phyloP scores from a whole-genome alignment of 2,888 invertebrate genomes.

The Julus scanicus region DNA sequence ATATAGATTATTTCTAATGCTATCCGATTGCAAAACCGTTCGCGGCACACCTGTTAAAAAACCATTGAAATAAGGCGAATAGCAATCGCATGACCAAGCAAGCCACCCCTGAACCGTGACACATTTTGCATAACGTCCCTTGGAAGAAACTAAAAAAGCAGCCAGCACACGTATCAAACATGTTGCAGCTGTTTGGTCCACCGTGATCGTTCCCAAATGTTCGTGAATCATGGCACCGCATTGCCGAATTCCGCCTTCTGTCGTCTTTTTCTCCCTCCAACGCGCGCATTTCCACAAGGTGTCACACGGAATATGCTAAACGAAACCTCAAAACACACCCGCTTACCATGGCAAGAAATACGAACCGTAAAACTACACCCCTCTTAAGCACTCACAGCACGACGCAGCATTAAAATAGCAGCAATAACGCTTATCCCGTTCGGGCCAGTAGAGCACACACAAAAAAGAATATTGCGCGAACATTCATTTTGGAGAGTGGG shows the following conservation, averaged over 20 bases:
- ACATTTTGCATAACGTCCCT: too few relatives aligned
- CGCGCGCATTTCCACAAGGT: not conserved
- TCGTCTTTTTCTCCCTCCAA: not conserved
- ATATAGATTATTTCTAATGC: too few relatives aligned
- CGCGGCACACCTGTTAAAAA: too few relatives aligned
- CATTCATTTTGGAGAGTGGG: not conserved
- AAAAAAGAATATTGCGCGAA: not conserved
- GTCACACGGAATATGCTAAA: not conserved
- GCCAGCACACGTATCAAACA: too few relatives aligned
- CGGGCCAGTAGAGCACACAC: slow-evolving; percentile 23
- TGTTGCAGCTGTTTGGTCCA: too few relatives aligned
- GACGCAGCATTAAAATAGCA: slow-evolving; percentile 1
- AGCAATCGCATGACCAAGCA: too few relatives aligned
- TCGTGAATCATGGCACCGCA: too few relatives aligned
- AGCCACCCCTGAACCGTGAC: too few relatives aligned
- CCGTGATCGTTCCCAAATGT: not conserved
- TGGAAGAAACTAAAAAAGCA: too few relatives aligned
- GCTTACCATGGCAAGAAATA: not conserved
- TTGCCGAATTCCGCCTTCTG: not conserved
- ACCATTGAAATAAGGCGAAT: too few relatives aligned
- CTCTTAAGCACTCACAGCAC: not conserved
- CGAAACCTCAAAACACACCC: slow-evolving; percentile 17
- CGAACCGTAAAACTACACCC: not conserved
- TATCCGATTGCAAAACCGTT: too few relatives aligned
- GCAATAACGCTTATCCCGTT: not conserved